Base-by-base conservation (phyloP, 2,113 vertebrate genomes). In the Heterotis niloticus region DNA sequence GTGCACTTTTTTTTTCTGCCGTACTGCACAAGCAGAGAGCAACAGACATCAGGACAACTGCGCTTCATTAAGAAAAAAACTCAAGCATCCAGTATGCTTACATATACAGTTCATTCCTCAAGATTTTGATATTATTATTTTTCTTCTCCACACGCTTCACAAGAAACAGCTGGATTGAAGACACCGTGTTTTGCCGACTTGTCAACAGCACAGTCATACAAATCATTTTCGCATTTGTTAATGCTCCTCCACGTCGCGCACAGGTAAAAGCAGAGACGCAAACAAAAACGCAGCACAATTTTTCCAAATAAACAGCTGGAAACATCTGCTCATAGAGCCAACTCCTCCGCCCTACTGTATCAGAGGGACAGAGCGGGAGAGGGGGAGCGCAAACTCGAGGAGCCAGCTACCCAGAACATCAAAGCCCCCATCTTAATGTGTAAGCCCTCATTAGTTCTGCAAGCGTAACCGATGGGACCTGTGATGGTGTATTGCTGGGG, bases 391-490 rank as follows among this genome's bases (percentile, higher is more conserved):
- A 92, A 92, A 92, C 90, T 90, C 88, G 88, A 91, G 91, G 86
- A 93, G 86, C 86, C 90, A 91, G 91, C 90, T 91, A 92, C 89
- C 89, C 92, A 90, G 90, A 92, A 93, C 92, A 92, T 93, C 92
- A 93, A 93, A 93, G 91, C 84, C 84, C 83, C 86, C 84, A 85
- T 88, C 88, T 90, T 87, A 89, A 90, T 75, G 85, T 85, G 80
- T 88, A 91, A 90, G 90, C 90, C 89, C 91, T 93, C 90, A 93
- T 93, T 93, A 93, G 92, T 91, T 92, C 89, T 90, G 89, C 90
- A 90, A 92, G 91, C 87, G 89, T 87, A 93, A 92, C 90, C 89
- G 88, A 88, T 85, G 83, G 90, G 88, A 90, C 91, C 90, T 90
- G 90, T 91, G 92, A 91, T 90, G 91, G 91, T 91, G 89, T 91